phyloP scores from a whole-genome alignment of 1,140 invertebrate species.

The Spodoptera frugiperda region DNA sequence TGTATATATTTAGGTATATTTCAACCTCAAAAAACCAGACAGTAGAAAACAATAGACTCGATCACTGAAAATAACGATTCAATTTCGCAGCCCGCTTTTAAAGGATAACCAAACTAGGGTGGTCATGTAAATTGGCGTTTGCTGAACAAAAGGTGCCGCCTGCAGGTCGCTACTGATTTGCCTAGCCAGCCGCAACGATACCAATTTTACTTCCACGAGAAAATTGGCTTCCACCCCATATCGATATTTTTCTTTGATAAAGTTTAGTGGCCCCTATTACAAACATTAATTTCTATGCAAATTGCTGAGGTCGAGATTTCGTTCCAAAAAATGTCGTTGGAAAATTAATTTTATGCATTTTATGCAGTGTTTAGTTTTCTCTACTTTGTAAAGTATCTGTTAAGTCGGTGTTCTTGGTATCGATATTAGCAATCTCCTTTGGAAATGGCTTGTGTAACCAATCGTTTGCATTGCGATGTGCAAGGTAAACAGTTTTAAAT shows the following conservation, averaged over 20 bases:
- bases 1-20: no score
- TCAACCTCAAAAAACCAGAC: no score
- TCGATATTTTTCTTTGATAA: constrained; percentile 34
- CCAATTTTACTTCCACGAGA: constrained; percentile 48
- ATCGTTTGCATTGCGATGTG: no score
- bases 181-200: constrained; percentile 40
- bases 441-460: no score
- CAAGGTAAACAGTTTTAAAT: no score
- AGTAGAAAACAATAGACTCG: no score
- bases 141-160: constrained; percentile 4
- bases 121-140: constrained; percentile 14
- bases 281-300: constrained; percentile 43
- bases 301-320: not conserved
- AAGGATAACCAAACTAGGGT: not conserved
- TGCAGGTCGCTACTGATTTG: constrained; percentile 40
- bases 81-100: no score
- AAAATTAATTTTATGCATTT: constrained; percentile 27
- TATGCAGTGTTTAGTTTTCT: constrained; percentile 4
- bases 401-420: no score
- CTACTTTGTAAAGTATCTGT: not conserved
- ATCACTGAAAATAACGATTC: no score
- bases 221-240: constrained; percentile 51
- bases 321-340: constrained; percentile 25
- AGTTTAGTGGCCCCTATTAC: constrained; percentile 26
- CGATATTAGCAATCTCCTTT: no score